Base-by-base conservation (phyloP, 2,797 vertebrate genomes). In the Sebastes elongatus region DNA sequence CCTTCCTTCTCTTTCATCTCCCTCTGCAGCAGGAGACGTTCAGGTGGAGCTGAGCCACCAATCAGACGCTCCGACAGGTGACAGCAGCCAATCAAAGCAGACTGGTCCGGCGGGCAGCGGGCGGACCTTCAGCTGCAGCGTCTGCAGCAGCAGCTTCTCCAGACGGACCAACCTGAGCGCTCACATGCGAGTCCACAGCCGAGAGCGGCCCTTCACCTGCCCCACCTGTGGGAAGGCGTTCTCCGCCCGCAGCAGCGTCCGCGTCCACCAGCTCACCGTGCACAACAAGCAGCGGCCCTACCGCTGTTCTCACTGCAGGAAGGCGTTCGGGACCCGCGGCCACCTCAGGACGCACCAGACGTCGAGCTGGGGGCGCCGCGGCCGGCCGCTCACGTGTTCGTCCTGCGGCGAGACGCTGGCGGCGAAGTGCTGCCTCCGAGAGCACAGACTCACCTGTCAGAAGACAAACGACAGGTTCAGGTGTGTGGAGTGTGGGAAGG, bases 241-340 rank as follows among this genome's bases (percentile, higher is more conserved):
- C 69, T 83, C 86, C 0, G 30, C 87, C 13, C 76, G 42, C 49
- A 76, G 77, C 83, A 92, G 89, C 27, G 20, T 87, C 49, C 49
- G 32, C 0, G 76, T 90, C 2, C 90, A 90, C 55, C 82, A 76
- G 35, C 61, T 80, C 1, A 79, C 80, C 1, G 78, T 88, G 6
- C 90, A 90, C 70, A 10, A 27, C 23, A 2, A 11, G 22, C 74
- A 69, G 61, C 85, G 80, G 2, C 83, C 81, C 0, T 73, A 85
- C 68, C 10, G 42, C 4, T 93, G 92, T n/a, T 13, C 25, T 0
- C 78, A 85, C 46, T 93, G 92, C 16, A 65, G 85, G 23, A 89
- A 85, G 60, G 11, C 7, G 18, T 91, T 92, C 2, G 65, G 71
- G 35, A 86, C 87, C 4, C 72, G 49, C 16, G 52, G 88, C 64